Evolutionary conservation across 1,140 invertebrate species (phyloP).

Genomic region (Drosophila melanica): DNA sequence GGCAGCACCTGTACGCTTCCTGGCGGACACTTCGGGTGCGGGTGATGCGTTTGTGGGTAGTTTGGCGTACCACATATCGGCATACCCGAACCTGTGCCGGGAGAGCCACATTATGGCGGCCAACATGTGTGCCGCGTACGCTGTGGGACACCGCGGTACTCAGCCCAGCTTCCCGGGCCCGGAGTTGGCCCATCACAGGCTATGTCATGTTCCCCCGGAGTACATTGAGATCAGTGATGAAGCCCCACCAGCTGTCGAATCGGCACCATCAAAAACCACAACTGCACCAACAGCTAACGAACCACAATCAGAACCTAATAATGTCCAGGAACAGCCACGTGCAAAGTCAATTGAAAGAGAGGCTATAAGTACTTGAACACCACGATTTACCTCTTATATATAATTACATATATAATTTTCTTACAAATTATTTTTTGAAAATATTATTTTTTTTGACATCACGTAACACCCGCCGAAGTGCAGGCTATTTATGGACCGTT

Average conservation of each 20-base stretch:
- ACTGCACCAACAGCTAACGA: background rate
- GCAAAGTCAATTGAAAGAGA: no score
- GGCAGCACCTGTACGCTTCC: conserved; percentile 86
- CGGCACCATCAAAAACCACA: background rate
- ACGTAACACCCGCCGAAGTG: no score
- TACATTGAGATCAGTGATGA: conserved; percentile 29
- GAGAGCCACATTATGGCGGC: conserved; percentile 89
- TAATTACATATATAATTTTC: no score
- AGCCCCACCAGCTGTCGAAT: background rate
- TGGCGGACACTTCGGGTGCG: conserved; percentile 95
- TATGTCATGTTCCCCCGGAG: conserved; percentile 21
- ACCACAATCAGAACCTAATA: background rate
- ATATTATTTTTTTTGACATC: no score
- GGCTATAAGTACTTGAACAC: no score
- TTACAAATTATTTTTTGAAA: no score
- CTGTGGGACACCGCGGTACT: conserved; percentile 92
- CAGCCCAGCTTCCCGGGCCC: conserved; percentile 86
- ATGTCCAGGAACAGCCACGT: no score
- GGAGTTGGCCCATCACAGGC: background rate
- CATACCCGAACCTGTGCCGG: conserved; percentile 86
- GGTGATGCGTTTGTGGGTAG: conserved; percentile 96
- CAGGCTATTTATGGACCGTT: no score
- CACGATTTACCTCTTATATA: no score
- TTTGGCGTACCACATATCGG: conserved; percentile 90
- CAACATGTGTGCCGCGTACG: conserved; percentile 89